Evolutionary conservation across 64 coral and sea anemone species (phyloP), one percentile per base, ranked within the genome.

Genomic region (Porites australiensis): DNA sequence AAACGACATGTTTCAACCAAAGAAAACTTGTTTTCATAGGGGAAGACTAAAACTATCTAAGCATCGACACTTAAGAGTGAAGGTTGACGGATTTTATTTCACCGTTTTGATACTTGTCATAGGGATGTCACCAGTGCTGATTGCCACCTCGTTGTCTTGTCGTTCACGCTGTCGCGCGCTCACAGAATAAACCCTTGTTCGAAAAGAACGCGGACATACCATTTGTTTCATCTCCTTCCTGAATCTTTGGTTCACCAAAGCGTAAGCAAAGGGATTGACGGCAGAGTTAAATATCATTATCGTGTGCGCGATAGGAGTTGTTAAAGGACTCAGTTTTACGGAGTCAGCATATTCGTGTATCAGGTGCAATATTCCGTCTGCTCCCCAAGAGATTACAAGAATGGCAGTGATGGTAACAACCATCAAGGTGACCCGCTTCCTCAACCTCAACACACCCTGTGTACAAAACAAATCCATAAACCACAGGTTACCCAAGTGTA

Each of bases 221-320:
- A 90, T 63, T 9, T 18, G 11, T 20, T 51, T 82, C 49, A 90
- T 59, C 22, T 81, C 20, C 2, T 50, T 4, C 5, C 77, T 77
- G 54, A 90, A 90, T 44, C 78, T 13, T 13, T 90, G 64, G 74
- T 59, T 82, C 12, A 80, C 50, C 18, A 90, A 46, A 18, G 61
- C 54, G 54, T 90, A 90, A 6, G 69, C 55, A 45, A 82, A 80
- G n/a, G 89, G 89, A 70, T 90, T 90, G 3, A 90, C 27, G 13
- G 78, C 78, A 53, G 89, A 81, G 48, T 68, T 90, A 44, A 90
- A 74, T 27, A 78, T 44, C 3, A 90, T 51, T 51, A 90, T 16
- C n/a, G 89, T 78, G 54, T 80, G 75, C 54, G 61, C 21, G 4
- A 78, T 78, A 14, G 89, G 89, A 71, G 70, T 80, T 8, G 47